These are phyloP conservation scores for Acanthisitta chloris DNA, from an alignment of 2,113 vertebrate species.

Conservation along the genomic window DNA sequence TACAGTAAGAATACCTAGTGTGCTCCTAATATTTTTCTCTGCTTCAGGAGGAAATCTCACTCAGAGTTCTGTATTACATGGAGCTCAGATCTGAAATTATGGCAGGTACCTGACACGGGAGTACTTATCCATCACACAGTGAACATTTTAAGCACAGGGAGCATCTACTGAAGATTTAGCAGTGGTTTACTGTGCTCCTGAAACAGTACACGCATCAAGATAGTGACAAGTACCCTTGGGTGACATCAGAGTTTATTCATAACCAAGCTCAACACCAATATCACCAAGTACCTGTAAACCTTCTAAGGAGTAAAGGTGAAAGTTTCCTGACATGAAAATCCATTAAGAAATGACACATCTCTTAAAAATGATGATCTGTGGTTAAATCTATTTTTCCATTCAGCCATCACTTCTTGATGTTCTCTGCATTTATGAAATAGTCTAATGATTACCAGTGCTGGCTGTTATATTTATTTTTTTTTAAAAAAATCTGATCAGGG, in stretches of 20 bases:
- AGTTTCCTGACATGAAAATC: neutral
- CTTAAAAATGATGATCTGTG: neutral
- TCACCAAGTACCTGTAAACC: neutral
- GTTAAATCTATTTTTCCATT: neutral
- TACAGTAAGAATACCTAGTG: neutral
- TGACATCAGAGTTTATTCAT: neutral
- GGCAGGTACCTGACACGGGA: neutral
- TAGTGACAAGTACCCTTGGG: neutral
- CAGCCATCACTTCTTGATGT: neutral
- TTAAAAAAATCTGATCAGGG: neutral
- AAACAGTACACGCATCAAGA: neutral
- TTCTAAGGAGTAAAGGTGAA: neutral
- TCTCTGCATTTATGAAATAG: neutral
- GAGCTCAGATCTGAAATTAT: neutral
- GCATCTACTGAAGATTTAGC: neutral
- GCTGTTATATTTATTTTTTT: neutral
- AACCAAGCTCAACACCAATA: neutral
- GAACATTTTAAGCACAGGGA: neutral
- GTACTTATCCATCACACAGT: neutral
- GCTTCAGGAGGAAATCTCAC: neutral
- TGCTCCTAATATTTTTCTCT: neutral
- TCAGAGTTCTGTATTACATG: neutral
- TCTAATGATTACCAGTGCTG: neutral
- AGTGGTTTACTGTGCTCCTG: neutral
- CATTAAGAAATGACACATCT: neutral